A percentile compares a stretch with the other conserved stretches of the same genome.
Evolutionary conservation across 2,888 invertebrate species (phyloP).

Genomic region (Malthinus flaveolus): DNA sequence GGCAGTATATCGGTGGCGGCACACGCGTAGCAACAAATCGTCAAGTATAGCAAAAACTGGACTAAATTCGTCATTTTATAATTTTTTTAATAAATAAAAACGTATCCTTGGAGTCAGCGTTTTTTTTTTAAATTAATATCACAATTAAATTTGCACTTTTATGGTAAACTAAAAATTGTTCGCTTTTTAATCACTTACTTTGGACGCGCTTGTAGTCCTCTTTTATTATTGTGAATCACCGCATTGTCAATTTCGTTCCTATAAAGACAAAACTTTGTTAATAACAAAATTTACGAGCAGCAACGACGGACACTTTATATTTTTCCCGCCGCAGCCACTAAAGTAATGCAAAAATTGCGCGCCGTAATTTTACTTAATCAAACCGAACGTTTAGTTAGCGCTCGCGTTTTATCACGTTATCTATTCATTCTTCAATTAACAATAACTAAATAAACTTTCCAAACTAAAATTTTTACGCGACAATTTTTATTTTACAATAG

Average conservation of each 20-base stretch:
- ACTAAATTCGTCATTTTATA: no score
- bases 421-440: no score
- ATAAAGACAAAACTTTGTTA: conserved; percentile 28
- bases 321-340: conserved; percentile 14
- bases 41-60: no score
- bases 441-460: no score
- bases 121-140: not conserved
- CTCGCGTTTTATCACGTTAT: no score
- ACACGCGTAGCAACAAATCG: no score
- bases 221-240: conserved; percentile 1
- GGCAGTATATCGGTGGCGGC: conserved; percentile 56
- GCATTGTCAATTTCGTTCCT: conserved; percentile 33
- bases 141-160: conserved; percentile 3
- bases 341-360: not conserved
- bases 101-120: conserved; percentile 17
- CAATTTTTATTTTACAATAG: no score
- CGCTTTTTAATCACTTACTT: not conserved
- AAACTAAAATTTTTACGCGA: no score
- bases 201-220: not conserved
- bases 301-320: conserved; percentile 13
- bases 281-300: not conserved
- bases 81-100: no score
- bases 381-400: not conserved
- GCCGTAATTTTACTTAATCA: not conserved
- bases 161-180: not conserved